Percentiles rank a stretch among this genome's conserved stretches.
These are phyloP conservation scores for Campopleginae sp. DNA, from an alignment of 2,888 invertebrate species.

Conservation along the genomic window DNA sequence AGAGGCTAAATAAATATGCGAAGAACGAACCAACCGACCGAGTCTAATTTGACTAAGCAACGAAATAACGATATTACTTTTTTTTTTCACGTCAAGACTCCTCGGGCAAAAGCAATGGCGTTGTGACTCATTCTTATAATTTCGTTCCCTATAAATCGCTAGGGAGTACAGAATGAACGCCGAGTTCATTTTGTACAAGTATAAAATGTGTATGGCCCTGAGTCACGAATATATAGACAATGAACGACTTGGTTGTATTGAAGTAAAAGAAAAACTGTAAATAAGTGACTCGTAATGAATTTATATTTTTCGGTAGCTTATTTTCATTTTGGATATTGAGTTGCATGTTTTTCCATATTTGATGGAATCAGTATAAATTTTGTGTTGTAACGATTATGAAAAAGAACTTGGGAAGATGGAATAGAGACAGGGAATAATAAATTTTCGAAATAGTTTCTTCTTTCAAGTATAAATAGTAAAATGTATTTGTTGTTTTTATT, in stretches of 20 bases:
- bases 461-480: conserved; percentile 77
- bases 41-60: conserved; percentile 76
- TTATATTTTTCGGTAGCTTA: neutral
- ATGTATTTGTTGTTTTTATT: conserved; percentile 75
- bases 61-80: conserved; percentile 73
- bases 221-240: neutral
- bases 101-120: neutral
- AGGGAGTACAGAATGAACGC: neutral
- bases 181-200: neutral
- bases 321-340: neutral
- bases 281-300: neutral
- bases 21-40: conserved; percentile 68
- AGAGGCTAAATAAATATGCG: conserved; percentile 57
- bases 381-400: neutral
- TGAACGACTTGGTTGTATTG: neutral
- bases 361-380: neutral
- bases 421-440: neutral
- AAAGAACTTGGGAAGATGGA: neutral
- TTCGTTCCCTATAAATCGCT: neutral
- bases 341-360: neutral
- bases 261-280: neutral
- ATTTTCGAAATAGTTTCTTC: neutral
- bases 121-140: conserved; percentile 12
- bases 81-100: conserved; percentile 4
- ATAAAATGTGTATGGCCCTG: neutral